Base-by-base conservation (phyloP, 2,888 invertebrate genomes). In the Patella pellucida region DNA sequence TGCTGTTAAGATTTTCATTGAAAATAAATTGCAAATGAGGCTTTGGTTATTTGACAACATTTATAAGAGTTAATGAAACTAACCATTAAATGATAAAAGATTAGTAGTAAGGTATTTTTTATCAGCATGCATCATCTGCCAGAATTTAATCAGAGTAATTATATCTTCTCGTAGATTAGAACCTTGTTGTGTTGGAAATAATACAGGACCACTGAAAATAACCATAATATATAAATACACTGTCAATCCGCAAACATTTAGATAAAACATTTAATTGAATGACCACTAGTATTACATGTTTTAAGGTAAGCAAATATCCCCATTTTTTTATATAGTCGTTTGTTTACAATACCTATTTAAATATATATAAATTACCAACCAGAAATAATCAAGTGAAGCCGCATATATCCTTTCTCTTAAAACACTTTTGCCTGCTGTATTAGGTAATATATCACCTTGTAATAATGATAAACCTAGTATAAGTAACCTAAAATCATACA, bases 361-460 rank as follows among this genome's bases (percentile, higher is more conserved):
- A 31, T 9, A 41, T 2, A 50, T 50, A 68, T 19, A 19, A 16
- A 15, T 16, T 7, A 85, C 87, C 83, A 76, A 91, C 91, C 92
- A 91, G 87, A 92, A 99, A 91, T 98, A 99, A 90, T 99, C 99
- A 74, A 99, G 92, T 75, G 98, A 97, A 54, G 95, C 95, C 81
- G 96, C 95, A 91, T 99, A 99, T 68, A 99, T 96, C 1, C 99
- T 93, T 91, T 99, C 98, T 1, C 99, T 93, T 0, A 99, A 92
- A 2, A 99, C 96, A 89, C 97, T 97, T 85, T 98, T 95, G 77
- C 87, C 84, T 41, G 88, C 86, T 0, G 96, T 96, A 78, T 95
- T 90, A 9, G 93, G 92, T 16, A 97, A 92, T 56, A 90, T 88
- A 86, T 98, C 97, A 50, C 97, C 97, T 93, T 99, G 99, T 0